Conservation (phyloP, 2,113 vertebrate species). For the Oenanthe oenanthe region DNA sequence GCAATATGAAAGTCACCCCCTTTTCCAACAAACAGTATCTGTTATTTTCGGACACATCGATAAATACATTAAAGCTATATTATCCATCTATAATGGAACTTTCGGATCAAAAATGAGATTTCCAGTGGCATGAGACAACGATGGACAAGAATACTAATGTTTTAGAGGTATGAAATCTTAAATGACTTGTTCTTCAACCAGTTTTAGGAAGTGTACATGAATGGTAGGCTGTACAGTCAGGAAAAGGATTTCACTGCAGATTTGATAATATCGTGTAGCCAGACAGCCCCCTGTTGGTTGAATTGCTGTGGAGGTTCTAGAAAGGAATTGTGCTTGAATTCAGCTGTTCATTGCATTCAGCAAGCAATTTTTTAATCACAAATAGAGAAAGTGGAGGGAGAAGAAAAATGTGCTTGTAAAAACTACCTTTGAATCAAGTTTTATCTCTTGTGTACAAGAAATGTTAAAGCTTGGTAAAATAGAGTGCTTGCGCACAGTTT, state of each 20-base stretch:
- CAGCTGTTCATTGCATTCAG: not conserved
- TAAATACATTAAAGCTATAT: not conserved
- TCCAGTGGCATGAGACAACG: not conserved
- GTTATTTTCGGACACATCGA: not conserved
- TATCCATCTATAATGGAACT: not conserved
- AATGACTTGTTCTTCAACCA: not conserved
- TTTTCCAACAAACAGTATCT: not conserved
- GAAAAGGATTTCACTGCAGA: not conserved
- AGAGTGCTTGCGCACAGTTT: not conserved
- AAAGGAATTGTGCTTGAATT: not conserved
- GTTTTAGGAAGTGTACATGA: rapidly evolving
- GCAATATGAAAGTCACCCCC: not conserved
- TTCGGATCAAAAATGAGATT: not conserved
- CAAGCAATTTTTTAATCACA: not conserved
- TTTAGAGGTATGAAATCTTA: not conserved
- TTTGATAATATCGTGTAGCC: not conserved
- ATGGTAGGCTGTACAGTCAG: not conserved
- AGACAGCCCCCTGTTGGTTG: constrained; percentile 69
- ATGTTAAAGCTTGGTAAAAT: not conserved
- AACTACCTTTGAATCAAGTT: not conserved
- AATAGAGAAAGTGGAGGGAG: not conserved
- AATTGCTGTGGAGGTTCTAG: not conserved
- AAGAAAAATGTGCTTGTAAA: not conserved
- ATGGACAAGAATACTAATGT: not conserved
- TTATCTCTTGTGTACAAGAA: not conserved